Percentiles rank a stretch among this genome's conserved stretches.
These are phyloP conservation scores for Leptocoma aspasia DNA, from an alignment of 2,113 vertebrate genomes.

Conservation along the genomic window DNA sequence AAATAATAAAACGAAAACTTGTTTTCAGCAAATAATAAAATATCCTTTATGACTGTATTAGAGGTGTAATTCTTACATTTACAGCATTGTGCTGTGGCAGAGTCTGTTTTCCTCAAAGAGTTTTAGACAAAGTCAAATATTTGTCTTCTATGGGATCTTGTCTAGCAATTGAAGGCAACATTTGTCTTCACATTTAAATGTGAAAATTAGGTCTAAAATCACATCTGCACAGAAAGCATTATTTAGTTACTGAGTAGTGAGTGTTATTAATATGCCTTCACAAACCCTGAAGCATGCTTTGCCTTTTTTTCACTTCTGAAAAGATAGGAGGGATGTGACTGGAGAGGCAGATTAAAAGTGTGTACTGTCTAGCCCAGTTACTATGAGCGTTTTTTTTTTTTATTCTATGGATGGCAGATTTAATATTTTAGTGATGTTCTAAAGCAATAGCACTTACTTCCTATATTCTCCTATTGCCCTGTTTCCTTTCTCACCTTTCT, in stretches of 20 bases:
- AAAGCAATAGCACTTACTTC: not conserved
- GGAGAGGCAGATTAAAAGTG: not conserved
- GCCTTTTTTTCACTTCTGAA: constrained; percentile 13
- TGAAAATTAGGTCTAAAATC: constrained; percentile 15
- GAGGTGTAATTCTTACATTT: not conserved
- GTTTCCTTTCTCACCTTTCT: not conserved
- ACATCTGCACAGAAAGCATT: not conserved
- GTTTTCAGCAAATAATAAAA: not conserved
- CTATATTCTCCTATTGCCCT: not conserved
- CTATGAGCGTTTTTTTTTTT: not conserved
- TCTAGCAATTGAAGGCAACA: not conserved
- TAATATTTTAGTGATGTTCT: not conserved
- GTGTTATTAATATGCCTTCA: constrained; percentile 1
- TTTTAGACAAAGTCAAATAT: not conserved
- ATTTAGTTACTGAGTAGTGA: not conserved
- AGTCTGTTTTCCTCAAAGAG: not conserved
- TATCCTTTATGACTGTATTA: not conserved
- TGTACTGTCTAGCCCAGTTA: not conserved
- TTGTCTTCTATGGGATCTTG: not conserved
- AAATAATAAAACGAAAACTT: not conserved
- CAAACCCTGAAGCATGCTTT: not conserved
- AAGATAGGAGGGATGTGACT: not conserved
- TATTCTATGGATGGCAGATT: not conserved
- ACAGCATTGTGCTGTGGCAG: not conserved
- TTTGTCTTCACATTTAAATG: constrained; percentile 1